phyloP scores from a whole-genome alignment of 2,888 invertebrate genomes.

The Caenorhabditis parvicauda region DNA sequence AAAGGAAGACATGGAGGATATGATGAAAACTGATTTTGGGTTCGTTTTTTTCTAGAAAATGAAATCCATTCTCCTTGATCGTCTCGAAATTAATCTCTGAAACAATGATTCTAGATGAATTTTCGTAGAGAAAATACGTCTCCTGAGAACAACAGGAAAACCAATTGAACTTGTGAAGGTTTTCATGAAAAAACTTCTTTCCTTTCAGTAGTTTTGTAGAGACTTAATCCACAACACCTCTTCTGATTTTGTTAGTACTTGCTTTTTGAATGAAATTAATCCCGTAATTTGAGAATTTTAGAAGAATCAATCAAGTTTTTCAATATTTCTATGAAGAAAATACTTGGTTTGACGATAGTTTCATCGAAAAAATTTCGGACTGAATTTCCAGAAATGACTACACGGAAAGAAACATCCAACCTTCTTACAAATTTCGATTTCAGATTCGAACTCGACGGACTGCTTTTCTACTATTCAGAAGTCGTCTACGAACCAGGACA shows the following conservation, averaged over 20 bases:
- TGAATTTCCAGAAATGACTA: not conserved
- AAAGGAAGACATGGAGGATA: constrained; percentile 44
- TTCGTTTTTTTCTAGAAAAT: constrained; percentile 8
- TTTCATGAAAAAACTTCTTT: no score
- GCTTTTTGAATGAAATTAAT: no score
- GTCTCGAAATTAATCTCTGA: not conserved
- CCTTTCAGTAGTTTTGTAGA: no score
- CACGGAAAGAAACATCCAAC: not conserved
- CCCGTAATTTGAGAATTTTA: no score
- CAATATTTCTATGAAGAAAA: no score
- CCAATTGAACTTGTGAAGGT: no score
- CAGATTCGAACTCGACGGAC: constrained; percentile 74
- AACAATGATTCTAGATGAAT: not conserved
- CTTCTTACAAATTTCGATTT: constrained; percentile 7
- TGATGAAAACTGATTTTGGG: constrained; percentile 29
- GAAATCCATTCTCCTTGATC: not conserved
- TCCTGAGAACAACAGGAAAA: no score
- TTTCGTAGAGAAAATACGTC: not conserved
- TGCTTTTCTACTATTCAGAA: constrained; percentile 84
- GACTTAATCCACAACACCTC: no score
- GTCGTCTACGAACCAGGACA: constrained; percentile 74
- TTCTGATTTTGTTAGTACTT: no score
- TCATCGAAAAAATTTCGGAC: no score
- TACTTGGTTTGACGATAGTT: no score
- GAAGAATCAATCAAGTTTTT: no score